Evolutionary conservation across 2,888 invertebrate genomes (phyloP).

Genomic region (Pterostichus madidus): DNA sequence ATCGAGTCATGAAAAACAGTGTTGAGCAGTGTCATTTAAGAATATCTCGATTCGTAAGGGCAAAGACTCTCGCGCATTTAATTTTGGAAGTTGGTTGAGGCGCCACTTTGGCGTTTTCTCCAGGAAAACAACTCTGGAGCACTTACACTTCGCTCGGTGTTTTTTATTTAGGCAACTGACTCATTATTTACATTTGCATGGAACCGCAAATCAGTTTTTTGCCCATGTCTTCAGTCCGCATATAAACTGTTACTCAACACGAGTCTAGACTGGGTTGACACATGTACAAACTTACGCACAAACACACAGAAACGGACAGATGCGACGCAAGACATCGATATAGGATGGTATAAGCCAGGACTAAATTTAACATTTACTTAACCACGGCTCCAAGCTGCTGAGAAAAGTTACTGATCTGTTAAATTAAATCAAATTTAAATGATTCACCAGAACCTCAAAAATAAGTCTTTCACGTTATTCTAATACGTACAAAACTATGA

Average conservation of each 20-base stretch:
- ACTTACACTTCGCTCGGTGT: background rate
- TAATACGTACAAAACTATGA: no score
- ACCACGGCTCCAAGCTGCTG: slow-evolving; percentile 11
- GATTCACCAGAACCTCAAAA: background rate
- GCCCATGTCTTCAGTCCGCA: slow-evolving; percentile 32
- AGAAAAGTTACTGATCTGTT: slow-evolving; percentile 13
- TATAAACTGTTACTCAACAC: slow-evolving; percentile 64
- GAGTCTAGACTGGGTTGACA: slow-evolving; percentile 57
- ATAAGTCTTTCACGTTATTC: background rate
- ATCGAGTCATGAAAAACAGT: slow-evolving; percentile 7
- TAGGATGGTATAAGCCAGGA: slow-evolving; percentile 16
- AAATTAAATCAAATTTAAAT: slow-evolving; percentile 6
- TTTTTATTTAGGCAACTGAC: slow-evolving; percentile 56
- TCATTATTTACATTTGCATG: slow-evolving; percentile 60
- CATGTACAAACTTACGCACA: slow-evolving; percentile 22
- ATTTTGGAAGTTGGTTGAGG: slow-evolving; percentile 22
- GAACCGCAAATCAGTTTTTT: slow-evolving; percentile 54
- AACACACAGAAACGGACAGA: no score
- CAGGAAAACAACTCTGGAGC: slow-evolving; percentile 32
- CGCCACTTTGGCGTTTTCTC: slow-evolving; percentile 45
- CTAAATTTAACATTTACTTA: slow-evolving; percentile 60
- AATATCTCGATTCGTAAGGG: slow-evolving; percentile 10
- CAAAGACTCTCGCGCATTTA: slow-evolving; percentile 33
- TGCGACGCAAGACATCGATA: slow-evolving; percentile 28
- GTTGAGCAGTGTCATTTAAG: background rate